These are phyloP conservation scores for Arrhamphus sclerolepis DNA, from an alignment of 2,797 vertebrate genomes.

Conservation along the genomic window DNA sequence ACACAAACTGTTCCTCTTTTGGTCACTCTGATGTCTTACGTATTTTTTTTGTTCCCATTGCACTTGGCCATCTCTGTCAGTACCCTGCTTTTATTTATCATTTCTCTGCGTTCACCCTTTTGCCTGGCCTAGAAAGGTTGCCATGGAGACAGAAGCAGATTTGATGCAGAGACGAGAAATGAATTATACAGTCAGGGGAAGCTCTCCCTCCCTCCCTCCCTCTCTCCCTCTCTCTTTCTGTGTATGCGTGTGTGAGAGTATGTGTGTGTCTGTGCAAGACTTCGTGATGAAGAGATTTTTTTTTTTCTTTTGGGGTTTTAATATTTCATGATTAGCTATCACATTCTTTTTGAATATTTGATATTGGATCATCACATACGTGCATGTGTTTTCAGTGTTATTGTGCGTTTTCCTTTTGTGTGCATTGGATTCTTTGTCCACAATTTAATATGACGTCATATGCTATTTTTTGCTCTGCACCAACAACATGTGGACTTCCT, in stretches of 20 bases:
- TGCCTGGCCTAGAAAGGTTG: constrained; percentile 80
- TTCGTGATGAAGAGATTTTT: constrained; percentile 30
- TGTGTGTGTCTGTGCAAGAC: constrained; percentile 36
- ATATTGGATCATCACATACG: constrained; percentile 23
- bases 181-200: constrained; percentile 74
- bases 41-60: constrained; percentile 9
- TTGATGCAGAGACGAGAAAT: constrained; percentile 76
- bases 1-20: constrained; percentile 13
- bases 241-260: constrained; percentile 22
- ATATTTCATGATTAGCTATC: constrained; percentile 64
- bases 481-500: constrained; percentile 42
- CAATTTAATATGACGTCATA: constrained; percentile 52
- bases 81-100: constrained; percentile 53
- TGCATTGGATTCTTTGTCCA: constrained; percentile 18
- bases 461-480: constrained; percentile 50
- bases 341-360: constrained; percentile 60
- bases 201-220: constrained; percentile 14
- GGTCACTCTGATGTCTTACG: constrained; percentile 1
- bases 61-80: constrained; percentile 25
- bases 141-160: constrained; percentile 83
- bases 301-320: constrained; percentile 58
- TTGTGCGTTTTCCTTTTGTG: neutral
- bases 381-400: neutral
- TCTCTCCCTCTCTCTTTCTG: neutral
- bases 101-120: constrained; percentile 54